Evolutionary conservation across 2,797 vertebrate genomes (phyloP).

Genomic region (Enteromius afrohamiltoni): DNA sequence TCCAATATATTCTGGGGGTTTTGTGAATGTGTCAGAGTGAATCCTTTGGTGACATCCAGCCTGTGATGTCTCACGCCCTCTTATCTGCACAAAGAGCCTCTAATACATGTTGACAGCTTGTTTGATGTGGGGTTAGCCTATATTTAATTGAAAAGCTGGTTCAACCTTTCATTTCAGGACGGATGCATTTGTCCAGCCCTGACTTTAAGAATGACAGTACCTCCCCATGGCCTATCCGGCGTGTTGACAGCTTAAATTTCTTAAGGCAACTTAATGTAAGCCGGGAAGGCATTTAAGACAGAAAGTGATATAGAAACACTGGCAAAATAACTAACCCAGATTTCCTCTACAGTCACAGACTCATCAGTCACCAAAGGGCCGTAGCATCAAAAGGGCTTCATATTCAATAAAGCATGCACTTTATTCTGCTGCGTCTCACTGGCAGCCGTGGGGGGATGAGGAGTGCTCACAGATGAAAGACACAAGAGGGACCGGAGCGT

Average conservation of each 20-base stretch:
- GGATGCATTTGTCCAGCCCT: conserved; percentile 12
- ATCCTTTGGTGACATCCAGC: conserved; percentile 58
- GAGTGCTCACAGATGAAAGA: conserved; percentile 67
- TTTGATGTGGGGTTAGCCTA: conserved; percentile 76
- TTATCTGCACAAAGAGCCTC: conserved; percentile 74
- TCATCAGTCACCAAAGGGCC: conserved; percentile 54
- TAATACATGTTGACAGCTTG: conserved; percentile 75
- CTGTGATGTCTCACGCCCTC: conserved; percentile 70
- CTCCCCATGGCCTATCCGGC: neutral
- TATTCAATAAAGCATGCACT: conserved; percentile 42
- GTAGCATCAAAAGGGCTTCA: conserved; percentile 46
- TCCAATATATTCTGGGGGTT: conserved; percentile 40
- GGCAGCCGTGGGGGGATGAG: conserved; percentile 62
- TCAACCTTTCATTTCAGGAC: conserved; percentile 47
- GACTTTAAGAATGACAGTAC: conserved; percentile 7
- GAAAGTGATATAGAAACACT: neutral
- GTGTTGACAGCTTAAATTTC: conserved; percentile 2
- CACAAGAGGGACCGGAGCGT: conserved; percentile 54
- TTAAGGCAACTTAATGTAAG: neutral
- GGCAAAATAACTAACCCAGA: conserved; percentile 33
- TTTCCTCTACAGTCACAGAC: conserved; percentile 18
- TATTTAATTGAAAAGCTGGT: conserved; percentile 77
- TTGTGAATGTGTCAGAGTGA: conserved; percentile 62
- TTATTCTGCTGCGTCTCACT: conserved; percentile 53
- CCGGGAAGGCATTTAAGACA: neutral